Conservation (phyloP, 1,140 invertebrate species). For the Drosophila parvula region DNA sequence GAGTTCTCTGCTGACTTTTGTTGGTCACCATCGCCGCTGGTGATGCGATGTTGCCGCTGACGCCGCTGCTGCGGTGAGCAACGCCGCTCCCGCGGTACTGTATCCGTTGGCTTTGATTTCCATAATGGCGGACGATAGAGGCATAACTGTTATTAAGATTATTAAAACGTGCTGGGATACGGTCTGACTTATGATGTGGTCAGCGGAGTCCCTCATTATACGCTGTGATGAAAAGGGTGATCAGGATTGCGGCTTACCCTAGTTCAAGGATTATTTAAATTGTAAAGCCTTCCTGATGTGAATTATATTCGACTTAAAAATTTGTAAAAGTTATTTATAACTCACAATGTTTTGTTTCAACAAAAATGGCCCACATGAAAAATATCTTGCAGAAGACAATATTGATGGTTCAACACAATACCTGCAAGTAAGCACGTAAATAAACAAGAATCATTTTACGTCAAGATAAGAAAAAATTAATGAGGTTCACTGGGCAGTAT, state of each 20-base stretch:
- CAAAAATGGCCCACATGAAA: not conserved
- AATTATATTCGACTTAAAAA: not conserved
- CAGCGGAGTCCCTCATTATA: constrained; percentile 15
- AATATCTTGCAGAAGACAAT: constrained; percentile 7
- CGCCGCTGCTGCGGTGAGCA: constrained; percentile 27
- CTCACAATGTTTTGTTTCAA: not conserved
- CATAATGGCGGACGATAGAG: constrained; percentile 66
- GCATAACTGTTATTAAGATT: constrained; percentile 75
- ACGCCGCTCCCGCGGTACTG: constrained; percentile 32
- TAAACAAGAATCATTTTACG: constrained; percentile 63
- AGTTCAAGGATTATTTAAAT: not conserved
- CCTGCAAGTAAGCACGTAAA: constrained; percentile 58
- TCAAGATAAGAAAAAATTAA: constrained; percentile 75
- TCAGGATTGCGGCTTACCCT: not conserved
- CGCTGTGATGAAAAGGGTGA: constrained; percentile 9
- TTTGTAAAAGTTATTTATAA: not conserved
- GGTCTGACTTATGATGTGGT: constrained; percentile 68
- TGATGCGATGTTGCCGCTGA: constrained; percentile 24
- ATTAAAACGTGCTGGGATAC: constrained; percentile 67
- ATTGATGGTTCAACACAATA: constrained; percentile 16
- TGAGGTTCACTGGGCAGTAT: constrained; percentile 46
- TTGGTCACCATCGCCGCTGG: constrained; percentile 36
- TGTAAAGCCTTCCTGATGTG: not conserved
- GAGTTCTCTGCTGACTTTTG: constrained; percentile 61
- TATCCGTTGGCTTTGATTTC: constrained; percentile 71